phyloP scores from a whole-genome alignment of 2,113 vertebrate genomes.

The Nipponia nippon region DNA sequence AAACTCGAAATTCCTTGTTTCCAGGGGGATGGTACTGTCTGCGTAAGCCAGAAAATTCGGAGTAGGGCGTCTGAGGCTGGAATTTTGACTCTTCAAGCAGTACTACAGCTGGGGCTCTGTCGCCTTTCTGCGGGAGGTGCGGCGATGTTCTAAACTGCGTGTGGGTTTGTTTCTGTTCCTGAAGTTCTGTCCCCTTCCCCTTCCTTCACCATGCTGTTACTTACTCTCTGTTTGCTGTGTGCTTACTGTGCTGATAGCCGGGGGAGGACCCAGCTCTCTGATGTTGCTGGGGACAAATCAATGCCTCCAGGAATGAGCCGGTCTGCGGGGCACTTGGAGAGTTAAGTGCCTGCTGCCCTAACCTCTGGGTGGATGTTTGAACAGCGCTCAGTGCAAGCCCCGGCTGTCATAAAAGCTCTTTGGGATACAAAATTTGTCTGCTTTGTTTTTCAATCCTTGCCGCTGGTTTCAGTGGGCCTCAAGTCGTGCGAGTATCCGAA shows the following conservation, averaged over 20 bases:
- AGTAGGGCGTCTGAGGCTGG: neutral
- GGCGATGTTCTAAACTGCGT: neutral
- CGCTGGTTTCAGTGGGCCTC: neutral
- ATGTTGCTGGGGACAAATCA: constrained; percentile 8
- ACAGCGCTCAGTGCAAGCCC: constrained; percentile 20
- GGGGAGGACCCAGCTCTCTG: neutral
- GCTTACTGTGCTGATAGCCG: neutral
- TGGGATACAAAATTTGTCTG: neutral
- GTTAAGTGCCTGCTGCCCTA: neutral
- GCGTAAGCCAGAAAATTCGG: neutral
- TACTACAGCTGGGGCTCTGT: neutral
- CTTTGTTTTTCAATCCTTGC: neutral
- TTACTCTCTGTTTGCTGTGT: neutral
- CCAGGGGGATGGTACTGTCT: neutral
- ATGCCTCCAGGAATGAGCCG: constrained; percentile 11
- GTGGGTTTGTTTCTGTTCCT: neutral
- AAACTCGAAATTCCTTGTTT: neutral
- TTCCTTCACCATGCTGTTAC: neutral
- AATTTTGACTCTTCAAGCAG: neutral
- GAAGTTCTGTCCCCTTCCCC: neutral
- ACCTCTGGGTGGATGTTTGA: constrained; percentile 10
- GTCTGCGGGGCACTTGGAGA: neutral
- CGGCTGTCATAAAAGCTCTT: neutral
- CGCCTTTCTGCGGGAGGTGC: neutral
- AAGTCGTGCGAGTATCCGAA: neutral